Conservation (phyloP, 2,888 invertebrate species). For the Ophion obscuratus region DNA sequence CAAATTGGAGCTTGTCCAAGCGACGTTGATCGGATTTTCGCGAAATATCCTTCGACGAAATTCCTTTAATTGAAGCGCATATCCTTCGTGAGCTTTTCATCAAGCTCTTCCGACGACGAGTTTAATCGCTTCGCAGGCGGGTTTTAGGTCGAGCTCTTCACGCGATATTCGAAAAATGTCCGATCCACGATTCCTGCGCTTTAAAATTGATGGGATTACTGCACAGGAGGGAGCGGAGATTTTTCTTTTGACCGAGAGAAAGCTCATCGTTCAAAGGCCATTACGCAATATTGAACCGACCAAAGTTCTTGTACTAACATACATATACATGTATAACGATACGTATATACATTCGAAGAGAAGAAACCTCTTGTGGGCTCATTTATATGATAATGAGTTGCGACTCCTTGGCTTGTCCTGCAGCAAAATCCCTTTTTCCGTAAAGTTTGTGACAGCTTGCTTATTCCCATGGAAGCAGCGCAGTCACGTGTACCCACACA, state of each 20-base stretch:
- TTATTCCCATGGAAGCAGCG: neutral
- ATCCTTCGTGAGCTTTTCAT: too few species aligned
- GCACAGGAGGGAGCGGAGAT: neutral
- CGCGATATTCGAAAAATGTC: neutral
- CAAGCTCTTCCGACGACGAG: too few species aligned
- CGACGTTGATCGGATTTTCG: too few species aligned
- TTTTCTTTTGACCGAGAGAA: neutral
- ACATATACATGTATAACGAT: neutral
- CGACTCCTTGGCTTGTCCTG: conserved; percentile 50
- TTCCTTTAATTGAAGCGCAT: too few species aligned
- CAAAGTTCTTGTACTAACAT: conserved; percentile 41
- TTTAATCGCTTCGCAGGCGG: too few species aligned
- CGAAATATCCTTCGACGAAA: too few species aligned
- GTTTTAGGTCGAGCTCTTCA: neutral
- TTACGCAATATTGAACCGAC: conserved; percentile 58
- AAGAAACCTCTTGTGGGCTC: conserved; percentile 60
- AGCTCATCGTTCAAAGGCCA: conserved; percentile 38
- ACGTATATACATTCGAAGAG: conserved; percentile 22
- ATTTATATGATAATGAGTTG: conserved; percentile 70
- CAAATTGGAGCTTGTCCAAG: too few species aligned
- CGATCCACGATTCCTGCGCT: neutral
- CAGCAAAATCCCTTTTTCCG: conserved; percentile 53
- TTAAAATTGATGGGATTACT: neutral
- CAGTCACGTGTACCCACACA: neutral
- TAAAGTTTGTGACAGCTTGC: conserved; percentile 51